Percentiles rank a stretch among this genome's conserved stretches.
Evolutionary conservation across 2,797 vertebrate species (phyloP).

Genomic region (Lerista edwardsae): DNA sequence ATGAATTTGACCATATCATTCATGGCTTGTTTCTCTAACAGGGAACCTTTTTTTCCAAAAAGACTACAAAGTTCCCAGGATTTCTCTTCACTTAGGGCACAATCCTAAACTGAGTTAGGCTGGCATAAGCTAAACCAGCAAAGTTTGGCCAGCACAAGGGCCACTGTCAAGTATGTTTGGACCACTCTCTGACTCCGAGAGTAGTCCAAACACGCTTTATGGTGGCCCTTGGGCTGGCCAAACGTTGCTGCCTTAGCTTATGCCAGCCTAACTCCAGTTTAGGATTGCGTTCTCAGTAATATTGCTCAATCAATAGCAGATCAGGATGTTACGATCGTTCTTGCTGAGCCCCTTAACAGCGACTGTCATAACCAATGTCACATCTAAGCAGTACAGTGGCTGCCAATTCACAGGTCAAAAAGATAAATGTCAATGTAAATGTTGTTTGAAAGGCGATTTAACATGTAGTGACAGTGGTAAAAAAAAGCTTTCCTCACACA

Average conservation of each 20-base stretch:
- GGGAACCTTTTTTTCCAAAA: slow-evolving; percentile 71
- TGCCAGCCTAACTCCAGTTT: no score
- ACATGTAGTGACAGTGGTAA: slow-evolving; percentile 59
- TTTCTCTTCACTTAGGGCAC: slow-evolving; percentile 8
- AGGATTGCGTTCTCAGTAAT: no score
- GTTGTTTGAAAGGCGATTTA: slow-evolving; percentile 66
- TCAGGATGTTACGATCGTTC: slow-evolving; percentile 74
- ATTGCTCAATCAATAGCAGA: slow-evolving; percentile 78
- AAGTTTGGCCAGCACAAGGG: no score
- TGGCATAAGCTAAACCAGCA: no score
- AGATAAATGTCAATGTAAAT: slow-evolving; percentile 73
- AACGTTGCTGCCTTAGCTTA: no score
- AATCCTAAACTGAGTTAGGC: no score
- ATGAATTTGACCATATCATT: neutral
- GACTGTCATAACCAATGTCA: slow-evolving; percentile 76
- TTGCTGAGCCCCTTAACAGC: slow-evolving; percentile 67
- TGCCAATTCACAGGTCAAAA: slow-evolving; percentile 68
- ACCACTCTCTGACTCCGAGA: no score
- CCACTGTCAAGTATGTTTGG: no score
- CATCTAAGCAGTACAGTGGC: slow-evolving; percentile 62
- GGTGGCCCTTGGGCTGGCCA: no score
- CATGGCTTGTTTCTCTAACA: slow-evolving; percentile 58
- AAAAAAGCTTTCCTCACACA: slow-evolving; percentile 52
- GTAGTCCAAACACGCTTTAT: no score
- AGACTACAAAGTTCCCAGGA: slow-evolving; percentile 66